These are phyloP conservation scores for Xenopus laevis DNA, from an alignment of 2,113 vertebrate genomes.

Conservation along the genomic window DNA sequence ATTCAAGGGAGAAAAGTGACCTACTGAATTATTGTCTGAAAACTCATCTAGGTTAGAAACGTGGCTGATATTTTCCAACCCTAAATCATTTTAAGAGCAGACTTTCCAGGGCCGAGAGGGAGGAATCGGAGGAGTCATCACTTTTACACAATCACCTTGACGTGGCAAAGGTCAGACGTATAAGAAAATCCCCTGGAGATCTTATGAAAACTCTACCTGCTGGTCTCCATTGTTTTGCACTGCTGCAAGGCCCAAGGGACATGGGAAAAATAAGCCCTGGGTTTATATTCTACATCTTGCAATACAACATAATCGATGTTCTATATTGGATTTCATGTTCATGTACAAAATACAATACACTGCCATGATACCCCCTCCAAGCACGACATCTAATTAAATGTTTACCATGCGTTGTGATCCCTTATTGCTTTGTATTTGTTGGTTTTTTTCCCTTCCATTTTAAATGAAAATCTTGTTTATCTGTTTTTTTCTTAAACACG, in stretches of 20 bases:
- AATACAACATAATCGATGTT: background rate
- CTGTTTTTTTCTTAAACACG: no score
- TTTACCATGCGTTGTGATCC: no score
- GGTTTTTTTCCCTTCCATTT: no score
- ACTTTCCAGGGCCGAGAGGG: background rate
- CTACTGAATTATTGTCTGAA: slow-evolving; percentile 21
- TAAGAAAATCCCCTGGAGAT: background rate
- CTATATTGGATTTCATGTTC: background rate
- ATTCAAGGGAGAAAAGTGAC: slow-evolving; percentile 15
- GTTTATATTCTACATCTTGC: background rate
- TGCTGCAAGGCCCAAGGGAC: background rate
- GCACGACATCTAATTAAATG: no score
- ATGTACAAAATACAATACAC: background rate
- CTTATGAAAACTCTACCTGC: slow-evolving; percentile 9
- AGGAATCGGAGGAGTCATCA: background rate
- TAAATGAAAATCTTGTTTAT: no score
- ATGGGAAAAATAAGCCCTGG: background rate
- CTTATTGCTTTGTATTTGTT: no score
- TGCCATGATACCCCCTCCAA: no score
- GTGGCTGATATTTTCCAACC: background rate
- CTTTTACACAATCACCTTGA: background rate
- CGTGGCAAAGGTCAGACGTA: no score
- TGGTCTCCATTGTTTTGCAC: background rate
- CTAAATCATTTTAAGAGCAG: background rate
- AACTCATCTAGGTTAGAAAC: background rate